Evolutionary conservation across 2,888 invertebrate species (phyloP).

Genomic region (Lordiphosa andalusiaca): DNA sequence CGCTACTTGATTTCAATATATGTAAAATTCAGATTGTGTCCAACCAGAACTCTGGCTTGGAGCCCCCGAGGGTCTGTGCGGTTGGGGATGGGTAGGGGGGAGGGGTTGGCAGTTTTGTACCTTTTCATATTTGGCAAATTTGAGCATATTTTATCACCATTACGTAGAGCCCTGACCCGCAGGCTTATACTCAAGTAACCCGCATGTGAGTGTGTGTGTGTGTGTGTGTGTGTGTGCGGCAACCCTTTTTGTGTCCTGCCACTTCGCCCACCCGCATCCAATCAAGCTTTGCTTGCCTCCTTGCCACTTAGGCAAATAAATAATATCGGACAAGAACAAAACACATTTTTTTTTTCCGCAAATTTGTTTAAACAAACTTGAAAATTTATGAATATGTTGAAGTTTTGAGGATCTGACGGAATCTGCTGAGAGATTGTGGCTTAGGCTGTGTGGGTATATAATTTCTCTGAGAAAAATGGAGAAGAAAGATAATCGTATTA

Average conservation of each 20-base stretch:
- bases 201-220: conserved; percentile 34
- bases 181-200: conserved; percentile 52
- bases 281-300: conserved; percentile 47
- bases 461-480: too few relatives aligned
- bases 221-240: conserved; percentile 23
- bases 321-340: conserved; percentile 52
- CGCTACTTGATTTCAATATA: conserved; percentile 62
- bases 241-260: conserved; percentile 62
- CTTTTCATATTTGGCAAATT: conserved; percentile 75
- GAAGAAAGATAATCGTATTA: too few relatives aligned
- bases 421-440: too few relatives aligned
- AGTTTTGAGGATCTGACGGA: conserved; percentile 24
- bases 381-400: conserved; percentile 75
- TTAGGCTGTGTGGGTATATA: neutral
- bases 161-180: conserved; percentile 64
- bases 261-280: conserved; percentile 38
- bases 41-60: conserved; percentile 26
- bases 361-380: conserved; percentile 74
- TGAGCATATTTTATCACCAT: conserved; percentile 78
- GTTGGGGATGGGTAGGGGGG: neutral
- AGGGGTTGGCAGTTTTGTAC: conserved; percentile 41
- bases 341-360: neutral
- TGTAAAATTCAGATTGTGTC: conserved; percentile 37
- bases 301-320: conserved; percentile 67
- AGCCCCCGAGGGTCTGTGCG: conserved; percentile 2